Evolutionary conservation across 2,113 vertebrate genomes (phyloP), one percentile per base, ranked within the genome.

Genomic region (Cyphomyrus discorhynchus): DNA sequence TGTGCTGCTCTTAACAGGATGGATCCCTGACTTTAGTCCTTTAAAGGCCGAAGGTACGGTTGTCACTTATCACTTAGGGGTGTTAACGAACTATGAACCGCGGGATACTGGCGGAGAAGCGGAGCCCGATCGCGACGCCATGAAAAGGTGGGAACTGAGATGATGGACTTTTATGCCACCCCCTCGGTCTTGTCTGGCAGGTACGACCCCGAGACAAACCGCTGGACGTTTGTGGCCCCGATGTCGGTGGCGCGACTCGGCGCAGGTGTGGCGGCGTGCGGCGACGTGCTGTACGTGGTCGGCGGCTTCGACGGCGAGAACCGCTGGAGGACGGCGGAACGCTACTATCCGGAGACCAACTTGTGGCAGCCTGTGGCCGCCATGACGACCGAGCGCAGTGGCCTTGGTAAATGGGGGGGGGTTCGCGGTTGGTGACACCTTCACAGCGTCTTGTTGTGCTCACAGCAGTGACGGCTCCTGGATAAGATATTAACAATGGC

Each of bases 131-230:
- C n/a, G 3, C 1, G 2, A 66, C 9, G 9, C 13, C 31, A 6
- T 77, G 70, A 7, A 17, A 77, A 39, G 11, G 70, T 5, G 70
- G 5, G 31, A 39, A 15, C 1, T 5, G 0, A 4, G 11, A 39
- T 17, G 27, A 39, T 2, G 35, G 31, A 77, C 3, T 17, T 10
- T 39, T 4, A 0, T 1, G 13, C 13, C 0, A 0, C 84, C 84
- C 11, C 17, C 1, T 3, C 13, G 49, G 50, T 87, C 31, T 21
- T 21, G n/a, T 31, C 88, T 21, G 2, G 10, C 94, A 97, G 96
- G 93, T 97, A 96, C 90, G 96, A 97, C 90, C 96, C 96, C 0
- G 96, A 97, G 90, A 93, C 92, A 5, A 95, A 96, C 86, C 93
- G 93, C 88, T 97, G 96, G 96, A 95, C 94, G 45, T 94, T 94